Evolutionary conservation across 2,113 vertebrate genomes (phyloP).

Genomic region (Proteles cristata): DNA sequence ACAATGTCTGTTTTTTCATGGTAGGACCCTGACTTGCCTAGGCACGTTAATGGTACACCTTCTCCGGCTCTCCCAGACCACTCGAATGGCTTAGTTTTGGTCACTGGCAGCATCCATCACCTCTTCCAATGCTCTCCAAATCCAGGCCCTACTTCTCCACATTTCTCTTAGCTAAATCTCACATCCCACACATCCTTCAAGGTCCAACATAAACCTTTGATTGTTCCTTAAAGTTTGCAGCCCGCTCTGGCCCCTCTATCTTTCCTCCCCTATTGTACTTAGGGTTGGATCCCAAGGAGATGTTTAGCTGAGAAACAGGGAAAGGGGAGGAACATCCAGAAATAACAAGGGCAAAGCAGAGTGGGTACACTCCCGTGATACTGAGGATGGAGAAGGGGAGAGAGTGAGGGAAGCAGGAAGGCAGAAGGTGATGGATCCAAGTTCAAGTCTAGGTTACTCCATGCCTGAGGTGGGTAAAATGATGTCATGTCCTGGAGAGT

Average conservation of each 20-base stretch:
- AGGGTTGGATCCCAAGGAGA: not conserved
- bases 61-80: not conserved
- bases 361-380: rapidly evolving
- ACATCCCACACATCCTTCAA: not conserved
- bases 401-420: not conserved
- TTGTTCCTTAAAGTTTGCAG: not conserved
- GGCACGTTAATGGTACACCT: not conserved
- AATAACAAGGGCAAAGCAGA: not conserved
- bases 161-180: not conserved
- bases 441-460: not conserved
- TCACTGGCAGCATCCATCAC: not conserved
- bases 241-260: not conserved
- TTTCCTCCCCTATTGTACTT: not conserved
- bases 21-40: not conserved
- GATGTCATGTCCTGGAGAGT: not conserved
- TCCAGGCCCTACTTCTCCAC: not conserved
- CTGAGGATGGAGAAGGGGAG: too few species aligned
- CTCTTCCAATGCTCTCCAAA: not conserved
- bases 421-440: not conserved
- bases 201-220: not conserved
- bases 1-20: not conserved
- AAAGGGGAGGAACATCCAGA: not conserved
- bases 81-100: not conserved
- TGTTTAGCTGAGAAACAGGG: not conserved
- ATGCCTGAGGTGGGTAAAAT: not conserved